Conservation (phyloP, 2,888 invertebrate genomes). For the Sceliomorpha sp. region DNA sequence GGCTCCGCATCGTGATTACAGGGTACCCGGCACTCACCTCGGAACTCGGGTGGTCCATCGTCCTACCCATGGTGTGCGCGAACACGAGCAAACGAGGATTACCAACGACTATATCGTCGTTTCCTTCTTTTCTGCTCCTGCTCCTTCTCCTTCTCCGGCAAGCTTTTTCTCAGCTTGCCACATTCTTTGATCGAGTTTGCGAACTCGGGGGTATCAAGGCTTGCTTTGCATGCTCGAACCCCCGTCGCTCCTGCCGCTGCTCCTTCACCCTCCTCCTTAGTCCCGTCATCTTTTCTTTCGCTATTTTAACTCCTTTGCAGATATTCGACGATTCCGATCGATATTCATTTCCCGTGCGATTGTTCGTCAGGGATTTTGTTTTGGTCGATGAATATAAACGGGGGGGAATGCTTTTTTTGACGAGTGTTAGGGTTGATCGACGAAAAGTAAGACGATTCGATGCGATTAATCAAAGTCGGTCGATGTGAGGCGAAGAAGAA, state of each 20-base stretch:
- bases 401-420: too few relatives aligned
- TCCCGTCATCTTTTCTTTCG: background rate
- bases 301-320: background rate
- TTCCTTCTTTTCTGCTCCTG: conserved; percentile 27
- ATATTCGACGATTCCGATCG: background rate
- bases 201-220: conserved; percentile 28
- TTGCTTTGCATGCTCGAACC: conserved; percentile 1
- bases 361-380: too few relatives aligned
- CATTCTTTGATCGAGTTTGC: conserved; percentile 35
- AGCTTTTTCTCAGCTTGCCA: conserved; percentile 37
- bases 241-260: too few relatives aligned
- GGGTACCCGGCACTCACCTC: conserved; percentile 80
- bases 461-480: too few relatives aligned
- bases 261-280: background rate
- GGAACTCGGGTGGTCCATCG: conserved; percentile 79
- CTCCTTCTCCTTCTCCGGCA: too few relatives aligned
- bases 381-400: too few relatives aligned
- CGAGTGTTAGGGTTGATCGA: too few relatives aligned
- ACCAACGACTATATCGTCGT: conserved; percentile 46
- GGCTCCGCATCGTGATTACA: conserved; percentile 80
- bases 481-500: too few relatives aligned
- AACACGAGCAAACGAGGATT: conserved; percentile 54
- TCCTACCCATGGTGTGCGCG: conserved; percentile 58
- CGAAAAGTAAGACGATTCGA: too few relatives aligned
- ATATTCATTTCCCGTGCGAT: background rate